Percentiles rank a stretch among this genome's conserved stretches.
Evolutionary conservation across 2,113 vertebrate species (phyloP).

Genomic region (Corythornis vintsioides): DNA sequence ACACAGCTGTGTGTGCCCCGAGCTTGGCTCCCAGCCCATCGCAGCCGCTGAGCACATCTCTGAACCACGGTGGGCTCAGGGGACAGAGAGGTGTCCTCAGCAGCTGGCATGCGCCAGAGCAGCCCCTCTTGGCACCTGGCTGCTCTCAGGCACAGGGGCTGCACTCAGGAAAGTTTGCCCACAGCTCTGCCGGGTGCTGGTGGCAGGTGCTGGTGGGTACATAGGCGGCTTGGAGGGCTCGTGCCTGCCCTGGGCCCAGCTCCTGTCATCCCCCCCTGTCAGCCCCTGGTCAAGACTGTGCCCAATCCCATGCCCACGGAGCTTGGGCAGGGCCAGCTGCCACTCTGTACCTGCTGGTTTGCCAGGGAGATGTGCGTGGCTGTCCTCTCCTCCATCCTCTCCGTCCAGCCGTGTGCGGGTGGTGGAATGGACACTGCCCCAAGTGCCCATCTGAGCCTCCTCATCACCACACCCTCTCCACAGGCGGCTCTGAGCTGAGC

Average conservation of each 20-base stretch:
- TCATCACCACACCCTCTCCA: accelerated
- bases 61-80: accelerated
- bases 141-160: too few species aligned
- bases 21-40: background rate
- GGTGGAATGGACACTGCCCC: background rate
- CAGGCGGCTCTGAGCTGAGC: background rate
- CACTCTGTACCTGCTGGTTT: background rate
- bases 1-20: accelerated
- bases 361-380: accelerated
- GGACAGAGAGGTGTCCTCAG: background rate
- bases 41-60: accelerated
- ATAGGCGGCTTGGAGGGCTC: accelerated
- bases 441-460: background rate
- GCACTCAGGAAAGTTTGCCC: background rate
- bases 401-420: accelerated
- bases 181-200: accelerated
- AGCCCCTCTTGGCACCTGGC: background rate
- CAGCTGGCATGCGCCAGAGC: background rate
- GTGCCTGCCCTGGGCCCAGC: background rate
- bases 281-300: background rate
- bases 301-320: background rate
- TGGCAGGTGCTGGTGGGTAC: background rate
- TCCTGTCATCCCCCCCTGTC: accelerated
- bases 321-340: background rate
- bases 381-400: background rate